Evolutionary conservation across 2,797 vertebrate genomes (phyloP), one percentile per base, ranked within the genome.

Genomic region (Helarctos malayanus): DNA sequence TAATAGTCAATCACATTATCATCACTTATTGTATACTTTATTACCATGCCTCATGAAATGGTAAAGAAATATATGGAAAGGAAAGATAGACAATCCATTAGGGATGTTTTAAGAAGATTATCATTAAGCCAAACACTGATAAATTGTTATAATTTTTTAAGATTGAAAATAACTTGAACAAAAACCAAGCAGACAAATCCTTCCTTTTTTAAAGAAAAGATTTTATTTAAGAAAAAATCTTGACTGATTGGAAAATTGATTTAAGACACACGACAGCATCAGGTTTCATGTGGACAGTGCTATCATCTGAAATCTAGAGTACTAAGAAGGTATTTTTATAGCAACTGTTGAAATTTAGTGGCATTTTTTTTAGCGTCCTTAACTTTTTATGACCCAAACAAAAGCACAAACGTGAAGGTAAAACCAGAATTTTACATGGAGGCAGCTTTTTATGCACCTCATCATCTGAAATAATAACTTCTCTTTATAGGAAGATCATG

Each of bases 331-430:
- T 38, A n/a, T 81, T 94, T 96, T 98, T 97, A 95, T 54, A 83
- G 89, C 41, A 69, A 57, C 82, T 94, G 63, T 79, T 85, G 80
- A 88, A 86, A 93, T 94, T 91, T 91, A 94, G 45, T 93, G 65
- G 35, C 32, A 13, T 86, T 96, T 90, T 96, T 90, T 75, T 57
- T 93, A 65, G 71, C 88, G 69, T 76, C 87, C 90, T 95, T 97
- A 95, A 97, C 61, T 65, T 97, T 95, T 96, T 97, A 95, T 91
- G 75, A 49, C 45, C 69, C 73, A 79, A 90, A 94, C 93, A 94
- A 91, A 97, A 86, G 56, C 92, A 94, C 69, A 95, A 93, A 73
- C 76, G 45, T 87, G 61, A 68, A 94, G 23, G 84, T 88, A 95
- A 96, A 97, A 29, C 11, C 56, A 45, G 14, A 65, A 89, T 95